Percentiles rank a stretch among this genome's conserved stretches.
phyloP scores from a whole-genome alignment of 2,888 invertebrate genomes.

The Heliconius charithonia region DNA sequence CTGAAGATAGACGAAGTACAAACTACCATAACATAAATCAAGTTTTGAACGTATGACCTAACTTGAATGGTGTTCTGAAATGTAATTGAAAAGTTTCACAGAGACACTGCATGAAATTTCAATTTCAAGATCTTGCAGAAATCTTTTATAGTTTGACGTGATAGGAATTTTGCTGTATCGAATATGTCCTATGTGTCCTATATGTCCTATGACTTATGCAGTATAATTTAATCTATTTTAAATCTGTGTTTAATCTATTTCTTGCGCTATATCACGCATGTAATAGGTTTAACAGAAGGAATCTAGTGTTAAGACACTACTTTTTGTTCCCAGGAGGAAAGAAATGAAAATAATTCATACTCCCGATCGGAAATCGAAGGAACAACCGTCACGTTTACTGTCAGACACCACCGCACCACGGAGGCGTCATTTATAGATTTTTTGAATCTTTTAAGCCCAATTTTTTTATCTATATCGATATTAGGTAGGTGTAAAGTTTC shows the following conservation, averaged over 20 bases:
- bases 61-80: neutral
- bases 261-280: too few species aligned
- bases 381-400: neutral
- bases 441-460: neutral
- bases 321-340: too few species aligned
- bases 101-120: slow-evolving; percentile 15
- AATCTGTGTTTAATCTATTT: too few species aligned
- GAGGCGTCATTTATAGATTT: neutral
- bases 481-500: too few species aligned
- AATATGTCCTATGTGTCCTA: too few species aligned
- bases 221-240: neutral
- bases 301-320: too few species aligned
- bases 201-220: too few species aligned
- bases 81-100: slow-evolving; percentile 9
- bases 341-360: too few species aligned
- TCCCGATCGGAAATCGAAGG: neutral
- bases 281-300: too few species aligned
- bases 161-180: neutral
- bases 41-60: slow-evolving; percentile 1
- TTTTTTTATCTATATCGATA: neutral
- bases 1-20: neutral
- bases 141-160: neutral
- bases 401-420: neutral
- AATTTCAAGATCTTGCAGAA: neutral
- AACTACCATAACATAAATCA: neutral